These are phyloP conservation scores for Himalopsyche anomala DNA, from an alignment of 2,888 invertebrate species.

Conservation along the genomic window DNA sequence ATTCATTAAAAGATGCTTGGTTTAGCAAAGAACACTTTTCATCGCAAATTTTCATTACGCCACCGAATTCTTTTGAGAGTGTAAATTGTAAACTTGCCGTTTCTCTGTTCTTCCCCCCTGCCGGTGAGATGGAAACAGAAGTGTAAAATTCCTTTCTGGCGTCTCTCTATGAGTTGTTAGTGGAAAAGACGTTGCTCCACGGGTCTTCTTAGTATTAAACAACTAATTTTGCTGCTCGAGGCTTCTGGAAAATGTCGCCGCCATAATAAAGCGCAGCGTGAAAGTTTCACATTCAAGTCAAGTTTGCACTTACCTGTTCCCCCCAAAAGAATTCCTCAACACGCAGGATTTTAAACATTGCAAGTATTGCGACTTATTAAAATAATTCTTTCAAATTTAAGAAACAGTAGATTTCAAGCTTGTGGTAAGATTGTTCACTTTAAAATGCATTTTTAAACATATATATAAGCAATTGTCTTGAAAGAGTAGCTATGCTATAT, in stretches of 20 bases:
- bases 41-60: slow-evolving; percentile 25
- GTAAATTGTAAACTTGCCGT: background rate
- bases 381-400: too few species aligned
- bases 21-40: background rate
- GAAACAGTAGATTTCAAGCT: too few species aligned
- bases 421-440: too few species aligned
- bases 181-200: background rate
- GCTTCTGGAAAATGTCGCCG: slow-evolving; percentile 23
- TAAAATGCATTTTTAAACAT: too few species aligned
- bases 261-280: slow-evolving; percentile 25
- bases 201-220: slow-evolving; percentile 11
- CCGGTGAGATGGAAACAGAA: slow-evolving; percentile 16
- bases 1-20: background rate
- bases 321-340: too few species aligned
- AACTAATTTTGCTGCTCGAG: slow-evolving; percentile 6
- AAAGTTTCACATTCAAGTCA: slow-evolving; percentile 26
- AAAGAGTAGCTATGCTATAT: too few species aligned
- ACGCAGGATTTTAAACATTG: too few species aligned
- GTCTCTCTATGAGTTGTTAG: slow-evolving; percentile 10
- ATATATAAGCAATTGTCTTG: too few species aligned
- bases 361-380: too few species aligned
- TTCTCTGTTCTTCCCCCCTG: background rate
- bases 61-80: background rate
- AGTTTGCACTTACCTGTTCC: slow-evolving; percentile 22
- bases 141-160: slow-evolving; percentile 9